Conservation (phyloP, 1,140 invertebrate genomes). For the Phthorimaea operculella region DNA sequence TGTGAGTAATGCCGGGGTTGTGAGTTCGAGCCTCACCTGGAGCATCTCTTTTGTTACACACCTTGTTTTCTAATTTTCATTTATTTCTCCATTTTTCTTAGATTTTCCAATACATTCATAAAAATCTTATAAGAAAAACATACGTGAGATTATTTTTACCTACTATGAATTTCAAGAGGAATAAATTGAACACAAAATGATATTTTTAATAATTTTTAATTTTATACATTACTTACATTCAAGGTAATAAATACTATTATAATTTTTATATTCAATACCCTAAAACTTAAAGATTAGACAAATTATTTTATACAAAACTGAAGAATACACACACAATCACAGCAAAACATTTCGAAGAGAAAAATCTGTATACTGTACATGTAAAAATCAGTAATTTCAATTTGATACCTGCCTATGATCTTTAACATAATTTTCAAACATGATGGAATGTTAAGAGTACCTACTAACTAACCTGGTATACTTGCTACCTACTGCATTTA, state of each 20-base stretch:
- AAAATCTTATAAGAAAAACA: no score
- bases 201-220: not conserved
- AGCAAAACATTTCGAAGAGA: not conserved
- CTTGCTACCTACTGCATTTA: no score
- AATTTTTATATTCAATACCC: not conserved
- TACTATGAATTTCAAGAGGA: no score
- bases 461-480: no score
- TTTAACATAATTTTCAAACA: no score
- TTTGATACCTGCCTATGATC: no score
- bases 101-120: no score
- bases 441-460: no score
- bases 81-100: no score
- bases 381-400: no score
- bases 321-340: not conserved
- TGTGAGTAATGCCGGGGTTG: constrained; percentile 96
- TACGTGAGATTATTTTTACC: no score
- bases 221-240: not conserved
- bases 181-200: no score
- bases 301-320: constrained; percentile 2
- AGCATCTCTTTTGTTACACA: constrained; percentile 67
- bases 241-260: not conserved
- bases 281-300: not conserved
- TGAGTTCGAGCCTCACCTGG: constrained; percentile 97
- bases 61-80: not conserved
- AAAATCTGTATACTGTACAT: not conserved